These are phyloP conservation scores for Grammomys surdaster DNA, from an alignment of 2,113 vertebrate species.

Conservation along the genomic window DNA sequence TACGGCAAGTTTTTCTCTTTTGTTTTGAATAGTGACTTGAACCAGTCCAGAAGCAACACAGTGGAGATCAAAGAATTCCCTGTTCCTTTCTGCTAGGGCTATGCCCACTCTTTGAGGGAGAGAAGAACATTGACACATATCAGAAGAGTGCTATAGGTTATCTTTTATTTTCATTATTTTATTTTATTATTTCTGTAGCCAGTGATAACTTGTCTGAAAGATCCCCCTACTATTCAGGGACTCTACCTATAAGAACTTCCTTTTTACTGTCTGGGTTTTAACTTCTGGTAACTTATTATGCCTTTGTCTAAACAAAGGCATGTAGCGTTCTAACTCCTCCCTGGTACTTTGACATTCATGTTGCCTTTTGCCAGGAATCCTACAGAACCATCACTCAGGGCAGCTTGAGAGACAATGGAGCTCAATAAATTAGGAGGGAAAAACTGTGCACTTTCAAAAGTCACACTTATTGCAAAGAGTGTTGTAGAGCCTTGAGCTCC, in stretches of 20 bases:
- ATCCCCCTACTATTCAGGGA: neutral
- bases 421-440: neutral
- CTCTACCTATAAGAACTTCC: neutral
- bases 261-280: neutral
- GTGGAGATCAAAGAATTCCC: neutral
- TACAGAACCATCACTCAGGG: neutral
- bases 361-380: neutral
- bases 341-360: neutral
- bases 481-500: neutral
- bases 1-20: conserved; percentile 49
- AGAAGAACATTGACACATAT: neutral
- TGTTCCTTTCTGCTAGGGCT: neutral
- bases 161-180: neutral
- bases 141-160: neutral
- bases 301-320: neutral
- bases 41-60: neutral
- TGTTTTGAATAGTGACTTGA: neutral
- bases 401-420: neutral
- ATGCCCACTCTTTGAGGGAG: neutral
- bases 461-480: neutral
- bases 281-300: neutral
- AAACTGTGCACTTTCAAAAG: conserved; percentile 3
- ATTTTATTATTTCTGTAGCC: neutral
- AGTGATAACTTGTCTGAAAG: neutral
- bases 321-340: neutral